Percentiles rank a stretch among this genome's conserved stretches.
Evolutionary conservation across 2,888 invertebrate genomes (phyloP).

Genomic region (Hedya salicella): DNA sequence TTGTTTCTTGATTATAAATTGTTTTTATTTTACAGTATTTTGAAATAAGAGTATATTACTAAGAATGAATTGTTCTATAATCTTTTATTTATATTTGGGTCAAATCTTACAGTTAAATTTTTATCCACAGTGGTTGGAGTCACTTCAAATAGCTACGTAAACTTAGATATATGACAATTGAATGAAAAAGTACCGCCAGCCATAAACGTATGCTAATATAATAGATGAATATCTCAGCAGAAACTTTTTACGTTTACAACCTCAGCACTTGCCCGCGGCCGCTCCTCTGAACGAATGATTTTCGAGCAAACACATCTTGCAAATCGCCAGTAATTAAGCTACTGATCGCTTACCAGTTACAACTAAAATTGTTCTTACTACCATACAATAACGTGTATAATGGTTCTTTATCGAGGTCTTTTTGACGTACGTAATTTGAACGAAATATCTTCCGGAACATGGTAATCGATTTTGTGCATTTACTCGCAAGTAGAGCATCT

Average conservation of each 20-base stretch:
- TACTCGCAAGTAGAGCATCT: conserved; percentile 41
- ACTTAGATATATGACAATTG: too few relatives aligned
- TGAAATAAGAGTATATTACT: too few relatives aligned
- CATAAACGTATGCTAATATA: too few relatives aligned
- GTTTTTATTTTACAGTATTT: background rate
- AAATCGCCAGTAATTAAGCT: conserved; percentile 35
- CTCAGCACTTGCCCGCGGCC: conserved; percentile 6
- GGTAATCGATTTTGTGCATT: conserved; percentile 42
- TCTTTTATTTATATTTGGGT: too few relatives aligned
- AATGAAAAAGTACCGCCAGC: too few relatives aligned
- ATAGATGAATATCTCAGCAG: too few relatives aligned
- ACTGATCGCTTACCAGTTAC: conserved; percentile 27
- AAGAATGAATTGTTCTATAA: too few relatives aligned
- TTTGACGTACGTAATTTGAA: conserved; percentile 34
- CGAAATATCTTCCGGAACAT: conserved; percentile 37
- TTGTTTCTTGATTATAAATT: conserved; percentile 7
- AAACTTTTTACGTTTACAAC: background rate
- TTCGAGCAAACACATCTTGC: conserved; percentile 27
- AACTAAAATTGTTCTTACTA: conserved; percentile 19
- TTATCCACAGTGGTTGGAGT: too few relatives aligned
- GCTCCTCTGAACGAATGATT: conserved; percentile 21
- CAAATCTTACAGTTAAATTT: too few relatives aligned
- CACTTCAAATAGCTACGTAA: too few relatives aligned
- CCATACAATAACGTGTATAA: conserved; percentile 23
- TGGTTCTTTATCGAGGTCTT: conserved; percentile 3